Evolutionary conservation across 23 tunicate species (phyloP).

Genomic region (Trididemnum clinides): DNA sequence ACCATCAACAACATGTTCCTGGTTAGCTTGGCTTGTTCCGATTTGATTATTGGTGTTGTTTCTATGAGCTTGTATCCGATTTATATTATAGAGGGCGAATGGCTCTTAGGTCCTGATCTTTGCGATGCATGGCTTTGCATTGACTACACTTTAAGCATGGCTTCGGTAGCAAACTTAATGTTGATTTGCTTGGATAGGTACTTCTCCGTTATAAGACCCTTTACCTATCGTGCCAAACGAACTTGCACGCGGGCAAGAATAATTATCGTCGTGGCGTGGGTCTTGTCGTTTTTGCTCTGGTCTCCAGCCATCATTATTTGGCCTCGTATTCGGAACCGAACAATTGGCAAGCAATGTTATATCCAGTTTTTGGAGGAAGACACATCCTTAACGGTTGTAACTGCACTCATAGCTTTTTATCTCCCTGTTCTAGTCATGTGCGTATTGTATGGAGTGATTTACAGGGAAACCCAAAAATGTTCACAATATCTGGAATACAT

Average conservation of each 20-base stretch:
- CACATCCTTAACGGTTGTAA: slow-evolving; percentile 66
- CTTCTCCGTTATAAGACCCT: slow-evolving; percentile 84
- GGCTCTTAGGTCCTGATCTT: slow-evolving; percentile 60
- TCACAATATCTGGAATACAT: slow-evolving; percentile 82
- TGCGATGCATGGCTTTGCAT: slow-evolving; percentile 91
- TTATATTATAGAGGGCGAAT: slow-evolving; percentile 57
- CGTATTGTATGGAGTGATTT: slow-evolving; percentile 74
- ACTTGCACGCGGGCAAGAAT: slow-evolving; percentile 69
- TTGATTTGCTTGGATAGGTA: slow-evolving; percentile 88
- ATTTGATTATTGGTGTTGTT: slow-evolving; percentile 78
- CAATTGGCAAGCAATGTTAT: slow-evolving; percentile 34
- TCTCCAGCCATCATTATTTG: slow-evolving; percentile 83
- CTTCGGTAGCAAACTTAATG: slow-evolving; percentile 86
- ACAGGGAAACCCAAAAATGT: slow-evolving; percentile 77
- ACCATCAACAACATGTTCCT: slow-evolving; percentile 93
- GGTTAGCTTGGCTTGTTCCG: slow-evolving; percentile 90
- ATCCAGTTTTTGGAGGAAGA: slow-evolving; percentile 76
- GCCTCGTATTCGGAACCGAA: slow-evolving; percentile 61
- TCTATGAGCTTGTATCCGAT: slow-evolving; percentile 93
- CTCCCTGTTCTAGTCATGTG: slow-evolving; percentile 80
- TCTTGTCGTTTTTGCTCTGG: slow-evolving; percentile 81
- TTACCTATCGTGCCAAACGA: slow-evolving; percentile 74
- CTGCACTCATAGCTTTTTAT: slow-evolving; percentile 88
- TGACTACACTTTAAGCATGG: slow-evolving; percentile 94
- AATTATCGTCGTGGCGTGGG: slow-evolving; percentile 79